Conservation (phyloP, 2,797 vertebrate species). For the Coreius guichenoti region DNA sequence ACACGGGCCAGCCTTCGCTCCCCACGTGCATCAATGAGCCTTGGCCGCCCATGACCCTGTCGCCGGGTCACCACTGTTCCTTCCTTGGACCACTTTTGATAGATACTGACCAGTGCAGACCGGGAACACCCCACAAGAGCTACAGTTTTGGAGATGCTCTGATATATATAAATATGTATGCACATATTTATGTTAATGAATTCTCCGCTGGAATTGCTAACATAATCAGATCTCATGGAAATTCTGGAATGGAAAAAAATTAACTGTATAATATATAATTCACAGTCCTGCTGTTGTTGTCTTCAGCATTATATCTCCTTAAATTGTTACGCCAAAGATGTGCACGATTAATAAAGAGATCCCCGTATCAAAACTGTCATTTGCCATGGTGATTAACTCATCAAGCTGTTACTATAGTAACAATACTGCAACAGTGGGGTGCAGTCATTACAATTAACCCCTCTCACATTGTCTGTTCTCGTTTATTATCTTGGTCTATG, state of each 20-base stretch:
- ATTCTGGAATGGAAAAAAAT: not conserved
- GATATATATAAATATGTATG: not conserved
- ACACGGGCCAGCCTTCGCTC: too few relatives aligned
- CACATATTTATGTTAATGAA: not conserved
- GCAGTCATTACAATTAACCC: conserved; percentile 79
- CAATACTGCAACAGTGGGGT: conserved; percentile 65
- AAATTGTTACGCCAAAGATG: conserved; percentile 11
- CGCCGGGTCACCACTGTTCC: too few relatives aligned
- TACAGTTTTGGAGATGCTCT: too few relatives aligned
- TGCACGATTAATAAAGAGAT: conserved; percentile 48
- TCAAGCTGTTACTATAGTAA: conserved; percentile 75
- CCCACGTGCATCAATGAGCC: too few relatives aligned
- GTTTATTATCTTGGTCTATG: conserved; percentile 66
- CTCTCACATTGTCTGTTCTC: conserved; percentile 69
- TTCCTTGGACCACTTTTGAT: too few relatives aligned
- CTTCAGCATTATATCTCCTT: conserved; percentile 19
- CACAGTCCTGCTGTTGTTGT: not conserved
- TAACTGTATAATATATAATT: not conserved
- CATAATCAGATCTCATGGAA: not conserved
- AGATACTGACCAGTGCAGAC: too few relatives aligned
- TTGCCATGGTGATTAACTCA: conserved; percentile 65
- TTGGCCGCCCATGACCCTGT: too few relatives aligned
- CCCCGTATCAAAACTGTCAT: conserved; percentile 57
- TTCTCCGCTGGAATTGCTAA: not conserved
- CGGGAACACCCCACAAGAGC: too few relatives aligned